A percentile compares a stretch with the other conserved stretches of the same genome.
Conservation (phyloP, 2,113 vertebrate species). For the Elgaria multicarinata region DNA sequence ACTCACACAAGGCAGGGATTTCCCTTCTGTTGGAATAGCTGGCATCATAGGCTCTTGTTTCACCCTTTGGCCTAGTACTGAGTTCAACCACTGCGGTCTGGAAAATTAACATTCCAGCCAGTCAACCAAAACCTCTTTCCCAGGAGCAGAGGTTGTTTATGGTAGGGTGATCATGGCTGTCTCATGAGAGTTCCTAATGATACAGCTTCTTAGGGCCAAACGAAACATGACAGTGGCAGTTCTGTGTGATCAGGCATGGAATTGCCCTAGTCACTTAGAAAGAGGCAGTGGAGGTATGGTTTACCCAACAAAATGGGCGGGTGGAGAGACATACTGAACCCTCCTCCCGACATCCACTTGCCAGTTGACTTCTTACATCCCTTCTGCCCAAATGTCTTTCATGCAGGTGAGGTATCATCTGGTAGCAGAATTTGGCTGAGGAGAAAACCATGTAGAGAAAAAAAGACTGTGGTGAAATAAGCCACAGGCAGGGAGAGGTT, state of each 20-base stretch:
- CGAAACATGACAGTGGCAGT: neutral
- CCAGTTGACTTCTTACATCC: neutral
- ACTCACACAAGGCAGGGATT: neutral
- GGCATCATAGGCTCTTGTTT: conserved; percentile 2
- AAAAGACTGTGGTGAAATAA: neutral
- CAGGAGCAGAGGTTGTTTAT: conserved; percentile 18
- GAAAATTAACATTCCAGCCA: conserved; percentile 21
- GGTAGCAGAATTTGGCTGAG: neutral
- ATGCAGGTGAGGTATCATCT: neutral
- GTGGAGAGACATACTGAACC: neutral
- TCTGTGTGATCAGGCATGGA: neutral
- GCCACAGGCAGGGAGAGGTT: neutral
- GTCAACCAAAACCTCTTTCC: conserved; percentile 32
- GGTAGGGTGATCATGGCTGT: neutral
- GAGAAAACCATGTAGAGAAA: neutral
- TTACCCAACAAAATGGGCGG: neutral
- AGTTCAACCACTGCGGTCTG: conserved; percentile 33
- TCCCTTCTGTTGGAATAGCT: conserved; percentile 1
- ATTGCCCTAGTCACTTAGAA: neutral
- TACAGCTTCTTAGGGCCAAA: neutral
- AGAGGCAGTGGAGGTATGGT: neutral
- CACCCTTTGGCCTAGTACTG: conserved; percentile 3
- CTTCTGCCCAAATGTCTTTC: neutral
- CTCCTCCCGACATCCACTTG: too few species aligned
- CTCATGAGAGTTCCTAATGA: neutral